Base-by-base conservation (phyloP, 1,140 invertebrate genomes). In the Drosophila lacertosa region DNA sequence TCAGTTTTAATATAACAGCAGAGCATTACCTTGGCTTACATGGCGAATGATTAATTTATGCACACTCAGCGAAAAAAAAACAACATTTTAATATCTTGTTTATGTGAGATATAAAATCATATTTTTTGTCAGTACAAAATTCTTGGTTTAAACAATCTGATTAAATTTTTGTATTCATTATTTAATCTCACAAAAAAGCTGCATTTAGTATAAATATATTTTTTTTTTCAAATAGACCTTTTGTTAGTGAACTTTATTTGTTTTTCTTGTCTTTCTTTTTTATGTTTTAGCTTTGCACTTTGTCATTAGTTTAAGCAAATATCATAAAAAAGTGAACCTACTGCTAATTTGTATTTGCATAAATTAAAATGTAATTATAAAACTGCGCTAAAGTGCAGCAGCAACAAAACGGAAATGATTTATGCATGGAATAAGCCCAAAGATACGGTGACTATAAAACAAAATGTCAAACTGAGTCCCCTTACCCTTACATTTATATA, bases 281-380 rank as follows among this genome's bases (percentile, higher is more conserved):
- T 37, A 15, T 29, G 7, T 20, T 50, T 47, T 29, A 6, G 11
- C 16, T 29, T 5, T 20, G 58, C 70, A 70, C 60, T 59, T 72
- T 84, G 68, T 69, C 80, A 86, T 86, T 84, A 84, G 72, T 84
- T 77, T 37, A 74, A 78, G 47, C 57, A 83, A 82, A 82, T 73
- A 76, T 16, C 3, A 10, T 9, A 13, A 37, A 54, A 66, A 53
- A 48, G 15, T 9, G 9, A 29, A 10, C 65, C 81, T 71, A 42
- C 37, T 42, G 54, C 62, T 81, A 86, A 88, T 81, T 84, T 84
- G 78, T 86, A 86, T 86, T 86, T 86, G 82, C 81, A 86, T 86
- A 86, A 86, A 86, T 86, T 86, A 86, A 86, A 86, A 86, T 86
- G 81, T 81, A 86, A 86, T 86, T 86, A 86, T 86, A 86, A 88